Evolutionary conservation across 2,113 vertebrate species (phyloP).

Genomic region (Arizona elegans): DNA sequence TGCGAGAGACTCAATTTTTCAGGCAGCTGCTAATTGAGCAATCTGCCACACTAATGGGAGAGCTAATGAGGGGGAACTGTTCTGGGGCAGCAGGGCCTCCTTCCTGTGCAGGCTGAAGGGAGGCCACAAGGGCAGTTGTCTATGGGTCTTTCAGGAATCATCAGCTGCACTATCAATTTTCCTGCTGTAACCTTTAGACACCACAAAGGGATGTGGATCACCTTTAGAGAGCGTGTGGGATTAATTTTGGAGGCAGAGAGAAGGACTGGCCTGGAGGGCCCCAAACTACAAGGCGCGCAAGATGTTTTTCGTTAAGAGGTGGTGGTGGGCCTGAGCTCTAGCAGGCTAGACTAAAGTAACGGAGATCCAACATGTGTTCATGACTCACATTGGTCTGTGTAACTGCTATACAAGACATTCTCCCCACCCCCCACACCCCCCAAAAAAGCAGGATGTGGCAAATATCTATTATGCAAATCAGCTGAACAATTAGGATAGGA

Average conservation of each 20-base stretch:
- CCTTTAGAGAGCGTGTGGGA: neutral
- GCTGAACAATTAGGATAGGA: neutral
- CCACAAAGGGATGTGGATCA: neutral
- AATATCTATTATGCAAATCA: neutral
- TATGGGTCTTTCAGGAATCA: neutral
- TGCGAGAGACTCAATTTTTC: constrained; percentile 15
- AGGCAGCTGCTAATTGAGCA: constrained; percentile 15
- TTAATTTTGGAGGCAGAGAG: neutral
- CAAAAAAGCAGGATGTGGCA: neutral
- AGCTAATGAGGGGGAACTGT: neutral
- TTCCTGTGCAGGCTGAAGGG: neutral
- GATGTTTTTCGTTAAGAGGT: neutral
- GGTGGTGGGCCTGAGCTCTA: neutral
- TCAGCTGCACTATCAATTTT: constrained; percentile 8
- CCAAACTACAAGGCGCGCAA: neutral
- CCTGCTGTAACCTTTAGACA: constrained; percentile 1
- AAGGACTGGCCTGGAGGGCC: neutral
- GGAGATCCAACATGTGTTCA: neutral
- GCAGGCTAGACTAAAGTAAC: neutral
- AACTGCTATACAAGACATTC: neutral
- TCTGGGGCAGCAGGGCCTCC: neutral
- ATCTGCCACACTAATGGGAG: constrained; percentile 2
- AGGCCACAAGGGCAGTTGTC: neutral
- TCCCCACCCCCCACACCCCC: too few species aligned
- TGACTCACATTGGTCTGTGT: neutral